Percentiles rank a stretch among this genome's conserved stretches.
Conservation (phyloP, 2,113 vertebrate genomes). For the Gavialis gangeticus region DNA sequence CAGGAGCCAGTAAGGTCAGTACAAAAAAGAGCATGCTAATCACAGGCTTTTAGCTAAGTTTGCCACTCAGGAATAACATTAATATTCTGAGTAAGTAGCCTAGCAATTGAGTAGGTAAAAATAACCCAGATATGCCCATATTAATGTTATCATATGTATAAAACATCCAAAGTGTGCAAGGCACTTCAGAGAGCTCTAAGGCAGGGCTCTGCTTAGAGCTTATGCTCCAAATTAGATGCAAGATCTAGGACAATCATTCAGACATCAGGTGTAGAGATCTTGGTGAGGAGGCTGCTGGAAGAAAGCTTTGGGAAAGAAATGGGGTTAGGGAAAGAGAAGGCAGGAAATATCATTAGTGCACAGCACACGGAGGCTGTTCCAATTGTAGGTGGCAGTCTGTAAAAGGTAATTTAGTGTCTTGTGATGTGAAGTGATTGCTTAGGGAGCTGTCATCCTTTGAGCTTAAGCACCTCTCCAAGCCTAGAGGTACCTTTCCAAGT, state of each 20-base stretch:
- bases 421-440: fast-evolving
- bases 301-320: not conserved
- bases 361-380: not conserved
- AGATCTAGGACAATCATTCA: not conserved
- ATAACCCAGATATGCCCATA: not conserved
- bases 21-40: not conserved
- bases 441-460: not conserved
- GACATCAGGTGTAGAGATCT: not conserved
- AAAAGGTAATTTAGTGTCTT: not conserved
- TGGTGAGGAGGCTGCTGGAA: not conserved
- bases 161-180: not conserved
- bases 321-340: not conserved
- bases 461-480: fast-evolving
- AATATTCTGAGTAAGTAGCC: not conserved
- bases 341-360: not conserved
- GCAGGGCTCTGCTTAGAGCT: not conserved
- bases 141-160: not conserved
- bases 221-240: not conserved
- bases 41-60: not conserved
- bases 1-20: not conserved
- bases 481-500: not conserved
- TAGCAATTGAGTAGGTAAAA: fast-evolving
- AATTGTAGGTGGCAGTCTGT: fast-evolving
- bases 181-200: not conserved
- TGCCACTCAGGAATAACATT: not conserved